A percentile compares a stretch with the other conserved stretches of the same genome.
These are phyloP conservation scores for Nyctalus aviator DNA, from an alignment of 2,797 vertebrate species.

Conservation along the genomic window DNA sequence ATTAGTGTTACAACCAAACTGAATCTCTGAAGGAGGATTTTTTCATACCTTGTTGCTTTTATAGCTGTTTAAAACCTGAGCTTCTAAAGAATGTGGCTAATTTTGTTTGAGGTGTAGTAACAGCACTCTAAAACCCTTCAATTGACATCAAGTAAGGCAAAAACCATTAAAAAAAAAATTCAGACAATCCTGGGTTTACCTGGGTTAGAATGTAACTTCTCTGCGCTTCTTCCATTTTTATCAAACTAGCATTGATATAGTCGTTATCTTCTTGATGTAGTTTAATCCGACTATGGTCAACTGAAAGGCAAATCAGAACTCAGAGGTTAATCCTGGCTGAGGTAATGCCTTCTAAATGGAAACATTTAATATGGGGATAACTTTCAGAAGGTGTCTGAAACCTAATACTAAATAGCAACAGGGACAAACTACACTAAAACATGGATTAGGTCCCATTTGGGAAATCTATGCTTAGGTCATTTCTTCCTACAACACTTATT, in stretches of 20 bases:
- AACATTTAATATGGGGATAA: neutral
- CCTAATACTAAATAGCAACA: neutral
- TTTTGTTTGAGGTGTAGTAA: neutral
- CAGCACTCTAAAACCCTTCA: neutral
- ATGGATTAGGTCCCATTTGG: neutral
- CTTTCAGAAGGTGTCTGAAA: slow-evolving; percentile 14
- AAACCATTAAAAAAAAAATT: neutral
- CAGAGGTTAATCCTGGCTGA: slow-evolving; percentile 60
- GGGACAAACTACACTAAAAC: neutral
- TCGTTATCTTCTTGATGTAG: slow-evolving; percentile 95
- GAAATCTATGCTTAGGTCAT: neutral
- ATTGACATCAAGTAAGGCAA: neutral
- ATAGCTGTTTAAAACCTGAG: neutral
- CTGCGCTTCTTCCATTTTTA: slow-evolving; percentile 96
- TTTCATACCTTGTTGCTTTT: neutral
- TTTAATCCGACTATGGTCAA: slow-evolving; percentile 98
- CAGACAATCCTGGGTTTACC: slow-evolving; percentile 86
- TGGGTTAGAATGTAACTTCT: slow-evolving; percentile 99
- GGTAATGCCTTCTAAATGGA: neutral
- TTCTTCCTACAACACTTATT: neutral
- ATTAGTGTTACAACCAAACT: neutral
- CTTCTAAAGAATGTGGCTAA: neutral
- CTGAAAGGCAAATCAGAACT: slow-evolving; percentile 87
- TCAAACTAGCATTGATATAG: slow-evolving; percentile 98
- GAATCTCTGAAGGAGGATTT: neutral